These are phyloP conservation scores for Bolinopsis microptera DNA, from an alignment of 37 sponge, comb jelly and placozoan species.

Conservation along the genomic window DNA sequence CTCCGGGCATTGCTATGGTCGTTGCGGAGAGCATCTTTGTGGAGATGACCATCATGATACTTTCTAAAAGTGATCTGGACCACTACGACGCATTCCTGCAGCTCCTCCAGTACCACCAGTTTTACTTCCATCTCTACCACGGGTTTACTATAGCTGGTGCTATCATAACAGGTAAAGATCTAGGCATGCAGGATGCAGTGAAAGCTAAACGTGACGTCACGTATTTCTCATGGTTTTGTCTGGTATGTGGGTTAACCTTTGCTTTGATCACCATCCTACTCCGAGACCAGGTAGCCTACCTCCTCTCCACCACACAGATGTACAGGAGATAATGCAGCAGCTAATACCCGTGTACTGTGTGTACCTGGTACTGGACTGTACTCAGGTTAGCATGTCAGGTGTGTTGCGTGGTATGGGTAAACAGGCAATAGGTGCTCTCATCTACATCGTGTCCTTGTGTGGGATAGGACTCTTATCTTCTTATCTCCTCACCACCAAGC, in stretches of 20 bases:
- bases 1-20: constrained; percentile 14
- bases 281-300: neutral
- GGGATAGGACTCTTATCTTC: neutral
- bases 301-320: neutral
- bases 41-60: neutral
- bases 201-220: neutral
- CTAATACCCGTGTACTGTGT: constrained; percentile 14
- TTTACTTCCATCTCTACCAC: constrained; percentile 53
- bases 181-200: neutral
- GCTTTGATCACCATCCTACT: neutral
- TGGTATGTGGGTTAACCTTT: neutral
- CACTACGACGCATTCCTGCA: constrained; percentile 15
- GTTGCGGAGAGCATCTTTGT: constrained; percentile 10
- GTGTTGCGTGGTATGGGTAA: constrained; percentile 45
- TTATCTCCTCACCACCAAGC: neutral
- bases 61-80: neutral
- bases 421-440: neutral
- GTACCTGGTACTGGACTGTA: neutral
- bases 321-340: neutral
- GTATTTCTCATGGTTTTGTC: constrained; percentile 11
- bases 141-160: constrained; percentile 35
- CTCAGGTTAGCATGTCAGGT: constrained; percentile 14
- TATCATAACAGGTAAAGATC: constrained; percentile 7
- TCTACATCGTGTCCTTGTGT: constrained; percentile 1
- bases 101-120: neutral